Evolutionary conservation across 2,113 vertebrate genomes (phyloP).

Genomic region (Carassius carassius): DNA sequence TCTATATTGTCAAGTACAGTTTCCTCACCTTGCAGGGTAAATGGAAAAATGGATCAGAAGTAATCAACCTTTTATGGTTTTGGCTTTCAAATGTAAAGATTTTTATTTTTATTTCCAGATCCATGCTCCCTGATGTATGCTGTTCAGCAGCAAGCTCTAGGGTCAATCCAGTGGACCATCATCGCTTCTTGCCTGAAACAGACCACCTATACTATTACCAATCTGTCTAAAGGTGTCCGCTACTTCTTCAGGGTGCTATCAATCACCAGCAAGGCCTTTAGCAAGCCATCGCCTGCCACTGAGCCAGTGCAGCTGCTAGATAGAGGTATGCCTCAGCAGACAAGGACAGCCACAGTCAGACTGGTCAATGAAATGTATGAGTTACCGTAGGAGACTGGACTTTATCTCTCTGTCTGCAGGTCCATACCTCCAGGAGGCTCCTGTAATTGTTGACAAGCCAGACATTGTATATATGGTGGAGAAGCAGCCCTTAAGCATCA

Average conservation of each 20-base stretch:
- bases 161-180: constrained; percentile 90
- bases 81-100: not conserved
- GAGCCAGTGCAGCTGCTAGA: constrained; percentile 87
- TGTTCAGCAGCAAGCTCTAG: constrained; percentile 92
- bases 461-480: constrained; percentile 90
- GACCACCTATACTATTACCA: constrained; percentile 78
- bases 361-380: constrained; percentile 3
- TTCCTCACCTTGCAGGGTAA: not conserved
- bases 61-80: not conserved
- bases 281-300: constrained; percentile 86
- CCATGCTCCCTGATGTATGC: constrained; percentile 86
- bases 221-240: constrained; percentile 85
- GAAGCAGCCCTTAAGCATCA: constrained; percentile 84
- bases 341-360: constrained; percentile 13
- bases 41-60: not conserved
- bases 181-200: constrained; percentile 82
- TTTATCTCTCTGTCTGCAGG: constrained; percentile 70
- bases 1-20: not conserved
- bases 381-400: not conserved
- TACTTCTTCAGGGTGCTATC: constrained; percentile 92
- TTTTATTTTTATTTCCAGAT: constrained; percentile 72
- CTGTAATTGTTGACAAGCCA: constrained; percentile 87
- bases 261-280: constrained; percentile 88
- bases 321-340: constrained; percentile 71
- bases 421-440: constrained; percentile 85